phyloP scores from a whole-genome alignment of 2,797 vertebrate genomes.

The Pangasius mekongensis region DNA sequence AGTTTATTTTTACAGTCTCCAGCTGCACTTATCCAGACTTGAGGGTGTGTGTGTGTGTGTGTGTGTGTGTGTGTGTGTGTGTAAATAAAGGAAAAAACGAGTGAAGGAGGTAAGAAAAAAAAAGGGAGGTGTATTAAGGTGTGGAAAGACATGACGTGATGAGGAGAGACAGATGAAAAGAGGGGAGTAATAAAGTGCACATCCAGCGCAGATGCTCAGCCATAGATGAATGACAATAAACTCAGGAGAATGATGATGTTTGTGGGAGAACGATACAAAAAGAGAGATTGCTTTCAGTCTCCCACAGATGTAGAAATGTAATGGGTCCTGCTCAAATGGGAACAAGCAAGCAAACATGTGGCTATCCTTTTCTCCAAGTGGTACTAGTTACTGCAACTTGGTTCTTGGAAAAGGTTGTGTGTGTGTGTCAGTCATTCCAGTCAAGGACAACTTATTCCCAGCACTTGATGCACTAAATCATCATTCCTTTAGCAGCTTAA shows the following conservation, averaged over 20 bases:
- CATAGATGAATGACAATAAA: constrained; percentile 17
- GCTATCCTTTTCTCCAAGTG: constrained; percentile 22
- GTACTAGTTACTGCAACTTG: constrained; percentile 21
- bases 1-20: constrained; percentile 81
- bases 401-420: not conserved
- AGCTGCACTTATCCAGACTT: constrained; percentile 69
- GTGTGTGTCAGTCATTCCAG: not conserved
- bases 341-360: constrained; percentile 36
- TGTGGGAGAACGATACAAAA: not conserved
- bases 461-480: not conserved
- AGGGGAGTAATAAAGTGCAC: constrained; percentile 30
- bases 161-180: constrained; percentile 45
- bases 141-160: constrained; percentile 38
- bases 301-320: constrained; percentile 10
- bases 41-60: constrained; percentile 38
- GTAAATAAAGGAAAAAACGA: constrained; percentile 36
- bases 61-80: constrained; percentile 34
- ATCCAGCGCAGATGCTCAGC: constrained; percentile 34
- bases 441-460: constrained; percentile 16
- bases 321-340: constrained; percentile 6
- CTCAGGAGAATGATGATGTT: constrained; percentile 24
- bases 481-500: not conserved
- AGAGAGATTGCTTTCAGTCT: not conserved
- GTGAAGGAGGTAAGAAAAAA: constrained; percentile 46
- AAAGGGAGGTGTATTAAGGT: constrained; percentile 41